These are phyloP conservation scores for Thunnus thynnus DNA, from an alignment of 2,113 vertebrate genomes.

Conservation along the genomic window DNA sequence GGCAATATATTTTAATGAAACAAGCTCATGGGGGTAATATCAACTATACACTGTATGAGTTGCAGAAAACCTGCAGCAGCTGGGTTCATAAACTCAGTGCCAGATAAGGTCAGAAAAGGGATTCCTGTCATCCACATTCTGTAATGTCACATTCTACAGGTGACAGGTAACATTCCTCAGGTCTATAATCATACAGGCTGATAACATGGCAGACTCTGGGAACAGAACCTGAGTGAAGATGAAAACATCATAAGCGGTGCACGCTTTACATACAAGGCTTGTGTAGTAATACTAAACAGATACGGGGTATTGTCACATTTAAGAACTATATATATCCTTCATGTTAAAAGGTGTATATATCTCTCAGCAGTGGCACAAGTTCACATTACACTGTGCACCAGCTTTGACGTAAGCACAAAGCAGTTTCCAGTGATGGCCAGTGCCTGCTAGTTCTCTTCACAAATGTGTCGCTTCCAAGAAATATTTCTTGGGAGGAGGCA, in stretches of 20 bases:
- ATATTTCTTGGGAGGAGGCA: constrained; percentile 12
- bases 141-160: constrained; percentile 29
- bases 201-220: constrained; percentile 16
- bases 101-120: constrained; percentile 25
- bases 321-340: not conserved
- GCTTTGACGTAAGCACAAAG: constrained; percentile 23
- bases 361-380: not conserved
- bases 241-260: not conserved
- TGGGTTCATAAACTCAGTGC: not conserved
- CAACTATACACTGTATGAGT: not conserved
- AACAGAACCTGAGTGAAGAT: not conserved
- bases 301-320: not conserved
- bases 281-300: not conserved
- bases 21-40: not conserved
- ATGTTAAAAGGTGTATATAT: not conserved
- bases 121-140: constrained; percentile 40
- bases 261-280: not conserved
- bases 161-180: constrained; percentile 6
- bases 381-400: constrained; percentile 23
- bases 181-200: constrained; percentile 6
- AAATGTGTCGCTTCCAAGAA: constrained; percentile 19
- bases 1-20: constrained; percentile 23
- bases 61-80: constrained; percentile 16
- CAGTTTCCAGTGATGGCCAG: not conserved
- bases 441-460: constrained; percentile 20